Conservation (phyloP, 2,797 vertebrate genomes). For the Gorsachius magnificus region DNA sequence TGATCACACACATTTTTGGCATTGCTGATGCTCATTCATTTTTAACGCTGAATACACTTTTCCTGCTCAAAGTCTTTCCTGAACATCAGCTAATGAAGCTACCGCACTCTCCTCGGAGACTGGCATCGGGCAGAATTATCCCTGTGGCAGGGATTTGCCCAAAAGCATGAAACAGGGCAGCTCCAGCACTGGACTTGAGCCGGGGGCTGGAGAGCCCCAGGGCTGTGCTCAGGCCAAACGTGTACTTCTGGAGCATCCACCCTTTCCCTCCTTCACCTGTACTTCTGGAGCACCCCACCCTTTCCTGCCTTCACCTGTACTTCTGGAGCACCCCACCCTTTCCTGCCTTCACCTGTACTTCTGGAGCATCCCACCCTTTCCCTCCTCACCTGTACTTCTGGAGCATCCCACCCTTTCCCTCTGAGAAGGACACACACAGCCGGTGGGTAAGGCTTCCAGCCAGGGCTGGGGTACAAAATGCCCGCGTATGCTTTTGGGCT, state of each 20-base stretch:
- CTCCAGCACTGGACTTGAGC: neutral
- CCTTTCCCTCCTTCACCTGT: neutral
- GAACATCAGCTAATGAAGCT: slow-evolving; percentile 25
- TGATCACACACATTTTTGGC: neutral
- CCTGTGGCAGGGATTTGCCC: neutral
- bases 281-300: neutral
- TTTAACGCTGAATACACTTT: neutral
- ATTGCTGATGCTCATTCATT: slow-evolving; percentile 41
- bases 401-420: neutral
- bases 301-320: neutral
- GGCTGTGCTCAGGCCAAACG: neutral
- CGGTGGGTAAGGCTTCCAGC: neutral
- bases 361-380: neutral
- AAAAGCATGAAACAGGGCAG: neutral
- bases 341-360: neutral
- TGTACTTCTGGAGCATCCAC: neutral
- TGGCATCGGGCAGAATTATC: neutral
- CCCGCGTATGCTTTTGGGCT: fast-evolving
- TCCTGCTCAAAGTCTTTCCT: neutral
- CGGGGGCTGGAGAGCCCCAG: neutral
- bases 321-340: neutral
- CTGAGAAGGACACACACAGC: neutral
- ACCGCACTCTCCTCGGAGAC: neutral
- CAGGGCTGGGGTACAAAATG: neutral
- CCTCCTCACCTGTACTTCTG: neutral